These are phyloP conservation scores for Leguminivora glycinivorella DNA, from an alignment of 1,140 invertebrate species.

Conservation along the genomic window DNA sequence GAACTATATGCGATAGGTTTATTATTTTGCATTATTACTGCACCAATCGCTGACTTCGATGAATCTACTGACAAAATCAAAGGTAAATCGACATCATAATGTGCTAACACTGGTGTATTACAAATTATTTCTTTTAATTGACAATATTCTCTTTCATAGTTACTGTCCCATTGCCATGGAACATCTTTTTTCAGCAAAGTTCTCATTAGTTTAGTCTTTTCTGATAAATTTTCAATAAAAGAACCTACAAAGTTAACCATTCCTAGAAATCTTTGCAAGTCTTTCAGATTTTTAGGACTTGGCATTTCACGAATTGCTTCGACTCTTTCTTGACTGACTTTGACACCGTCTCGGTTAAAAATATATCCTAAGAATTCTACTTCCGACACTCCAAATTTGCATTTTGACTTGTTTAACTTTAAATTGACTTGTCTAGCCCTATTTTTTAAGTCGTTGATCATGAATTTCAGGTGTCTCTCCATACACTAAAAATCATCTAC, in stretches of 20 bases:
- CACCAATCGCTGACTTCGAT: slow-evolving; percentile 33
- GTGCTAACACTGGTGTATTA: slow-evolving; percentile 36
- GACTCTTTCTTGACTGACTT: slow-evolving; percentile 46
- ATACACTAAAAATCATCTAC: neutral
- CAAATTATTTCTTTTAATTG: slow-evolving; percentile 35
- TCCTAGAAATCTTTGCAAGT: slow-evolving; percentile 38
- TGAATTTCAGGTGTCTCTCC: neutral
- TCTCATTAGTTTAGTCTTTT: slow-evolving; percentile 30
- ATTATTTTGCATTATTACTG: slow-evolving; percentile 35
- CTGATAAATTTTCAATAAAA: slow-evolving; percentile 37
- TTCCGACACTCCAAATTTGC: neutral
- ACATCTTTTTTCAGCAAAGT: slow-evolving; percentile 36
- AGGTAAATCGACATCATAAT: slow-evolving; percentile 35
- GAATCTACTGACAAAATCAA: slow-evolving; percentile 34
- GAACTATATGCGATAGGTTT: slow-evolving; percentile 38
- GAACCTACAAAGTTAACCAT: slow-evolving; percentile 39
- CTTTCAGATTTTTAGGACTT: slow-evolving; percentile 33
- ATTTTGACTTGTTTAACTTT: neutral
- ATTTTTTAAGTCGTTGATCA: neutral
- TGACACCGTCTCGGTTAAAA: neutral
- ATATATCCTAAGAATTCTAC: neutral
- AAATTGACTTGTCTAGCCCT: neutral
- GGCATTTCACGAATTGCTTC: slow-evolving; percentile 38
- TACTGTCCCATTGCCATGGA: slow-evolving; percentile 35
- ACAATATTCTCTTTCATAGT: slow-evolving; percentile 29